Conservation (phyloP, 2,113 vertebrate species). For the Gymnocephalus cernua region DNA sequence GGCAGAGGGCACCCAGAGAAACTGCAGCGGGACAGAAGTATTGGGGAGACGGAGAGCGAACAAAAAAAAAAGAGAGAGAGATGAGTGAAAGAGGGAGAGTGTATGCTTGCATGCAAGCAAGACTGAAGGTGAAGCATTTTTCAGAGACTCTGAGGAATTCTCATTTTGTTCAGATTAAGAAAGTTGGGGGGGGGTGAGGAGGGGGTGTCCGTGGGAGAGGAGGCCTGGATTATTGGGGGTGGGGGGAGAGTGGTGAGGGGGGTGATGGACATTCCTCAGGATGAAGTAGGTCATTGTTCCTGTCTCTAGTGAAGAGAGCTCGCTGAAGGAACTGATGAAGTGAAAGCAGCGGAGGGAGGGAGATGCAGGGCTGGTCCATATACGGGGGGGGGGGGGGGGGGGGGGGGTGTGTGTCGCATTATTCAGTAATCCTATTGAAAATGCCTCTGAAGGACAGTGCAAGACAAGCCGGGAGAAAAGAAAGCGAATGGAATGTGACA, state of each 20-base stretch:
- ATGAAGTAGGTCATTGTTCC: slow-evolving; percentile 89
- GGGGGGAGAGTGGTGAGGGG: slow-evolving; percentile 41
- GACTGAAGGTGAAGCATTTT: slow-evolving; percentile 77
- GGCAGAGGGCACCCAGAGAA: slow-evolving; percentile 62
- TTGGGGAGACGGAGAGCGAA: slow-evolving; percentile 25
- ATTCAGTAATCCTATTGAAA: slow-evolving; percentile 89
- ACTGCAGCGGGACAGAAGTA: slow-evolving; percentile 50
- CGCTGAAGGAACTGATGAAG: slow-evolving; percentile 86
- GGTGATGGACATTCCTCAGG: slow-evolving; percentile 84
- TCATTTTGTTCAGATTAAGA: slow-evolving; percentile 86
- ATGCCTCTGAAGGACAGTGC: slow-evolving; percentile 83
- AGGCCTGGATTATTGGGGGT: slow-evolving; percentile 80
- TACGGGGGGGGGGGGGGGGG: slow-evolving; percentile 44
- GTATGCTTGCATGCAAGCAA: slow-evolving; percentile 44
- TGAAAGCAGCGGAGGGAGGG: slow-evolving; percentile 80
- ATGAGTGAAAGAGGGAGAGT: slow-evolving; percentile 39
- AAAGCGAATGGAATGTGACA: slow-evolving; percentile 86
- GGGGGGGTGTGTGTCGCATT: slow-evolving; percentile 74
- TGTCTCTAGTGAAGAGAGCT: slow-evolving; percentile 83
- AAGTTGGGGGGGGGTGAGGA: slow-evolving; percentile 41
- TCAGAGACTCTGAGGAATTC: slow-evolving; percentile 78
- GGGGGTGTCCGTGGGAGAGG: slow-evolving; percentile 69
- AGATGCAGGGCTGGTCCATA: slow-evolving; percentile 74
- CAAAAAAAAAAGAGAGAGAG: slow-evolving; percentile 22
- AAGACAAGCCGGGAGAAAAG: slow-evolving; percentile 78